Evolutionary conservation across 2,797 vertebrate species (phyloP).

Genomic region (Myotis myotis): DNA sequence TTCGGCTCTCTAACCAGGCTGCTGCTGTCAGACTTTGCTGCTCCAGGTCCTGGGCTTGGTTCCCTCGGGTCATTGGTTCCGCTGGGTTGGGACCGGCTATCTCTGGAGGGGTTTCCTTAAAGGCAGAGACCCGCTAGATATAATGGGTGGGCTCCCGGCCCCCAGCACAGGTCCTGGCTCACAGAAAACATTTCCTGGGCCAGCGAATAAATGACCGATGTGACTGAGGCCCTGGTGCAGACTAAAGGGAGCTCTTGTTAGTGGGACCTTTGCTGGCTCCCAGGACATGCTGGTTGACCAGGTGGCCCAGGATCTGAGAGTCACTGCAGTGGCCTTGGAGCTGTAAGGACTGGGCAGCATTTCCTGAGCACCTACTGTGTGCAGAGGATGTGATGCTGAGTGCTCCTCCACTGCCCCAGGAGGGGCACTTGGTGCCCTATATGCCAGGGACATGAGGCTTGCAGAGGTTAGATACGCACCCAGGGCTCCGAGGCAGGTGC

Average conservation of each 20-base stretch:
- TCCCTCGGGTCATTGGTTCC: accelerated
- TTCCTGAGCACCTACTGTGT: neutral
- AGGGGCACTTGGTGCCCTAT: neutral
- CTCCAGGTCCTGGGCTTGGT: neutral
- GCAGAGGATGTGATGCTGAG: neutral
- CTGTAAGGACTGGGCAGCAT: neutral
- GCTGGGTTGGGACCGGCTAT: neutral
- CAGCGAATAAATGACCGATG: no score
- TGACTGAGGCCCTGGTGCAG: accelerated
- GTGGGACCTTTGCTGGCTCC: neutral
- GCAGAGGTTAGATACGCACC: neutral
- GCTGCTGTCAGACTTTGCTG: neutral
- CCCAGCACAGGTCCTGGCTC: neutral
- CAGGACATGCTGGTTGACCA: neutral
- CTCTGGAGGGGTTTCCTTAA: neutral
- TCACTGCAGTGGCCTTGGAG: neutral
- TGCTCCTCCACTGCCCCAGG: accelerated
- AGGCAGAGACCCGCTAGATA: neutral
- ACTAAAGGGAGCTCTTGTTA: neutral
- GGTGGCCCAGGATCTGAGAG: neutral
- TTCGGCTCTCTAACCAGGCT: no score
- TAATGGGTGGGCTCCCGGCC: neutral
- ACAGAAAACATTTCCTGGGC: neutral
- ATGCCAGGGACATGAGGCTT: neutral
- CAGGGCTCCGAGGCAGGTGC: neutral